Evolutionary conservation across 2,888 invertebrate genomes (phyloP).

Genomic region (Entomobrya multifasciata): DNA sequence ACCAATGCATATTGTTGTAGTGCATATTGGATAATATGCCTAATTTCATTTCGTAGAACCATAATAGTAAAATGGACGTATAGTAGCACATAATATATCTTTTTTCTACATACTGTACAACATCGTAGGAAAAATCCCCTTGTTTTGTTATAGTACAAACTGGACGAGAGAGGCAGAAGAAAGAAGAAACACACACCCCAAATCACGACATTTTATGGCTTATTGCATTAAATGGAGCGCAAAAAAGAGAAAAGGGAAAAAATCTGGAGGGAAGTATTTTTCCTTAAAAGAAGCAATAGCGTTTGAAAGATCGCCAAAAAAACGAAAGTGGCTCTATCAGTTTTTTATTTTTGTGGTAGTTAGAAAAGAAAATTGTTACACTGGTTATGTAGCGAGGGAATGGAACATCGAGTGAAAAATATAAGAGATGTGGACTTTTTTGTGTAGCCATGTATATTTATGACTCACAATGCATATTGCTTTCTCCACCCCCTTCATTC

Average conservation of each 20-base stretch:
- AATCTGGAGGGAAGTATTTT: conserved; percentile 62
- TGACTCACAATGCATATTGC: conserved; percentile 10
- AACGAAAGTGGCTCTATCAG: conserved; percentile 34
- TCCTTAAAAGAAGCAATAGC: conserved; percentile 31
- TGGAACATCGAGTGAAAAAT: background rate
- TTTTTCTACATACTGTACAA: conserved; percentile 1
- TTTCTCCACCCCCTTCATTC: conserved; percentile 25
- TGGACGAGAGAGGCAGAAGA: background rate
- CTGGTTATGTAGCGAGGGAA: background rate
- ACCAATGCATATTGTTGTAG: conserved; percentile 30
- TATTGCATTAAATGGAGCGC: conserved; percentile 72
- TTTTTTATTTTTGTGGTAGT: conserved; percentile 3
- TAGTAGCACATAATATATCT: conserved; percentile 11
- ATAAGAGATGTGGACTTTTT: too few relatives aligned
- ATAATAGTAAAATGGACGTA: too few relatives aligned
- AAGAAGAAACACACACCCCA: conserved; percentile 44
- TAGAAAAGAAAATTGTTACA: conserved; percentile 19
- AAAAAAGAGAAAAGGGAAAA: conserved; percentile 45
- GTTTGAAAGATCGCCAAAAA: conserved; percentile 69
- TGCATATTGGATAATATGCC: background rate
- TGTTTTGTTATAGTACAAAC: background rate
- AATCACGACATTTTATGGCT: conserved; percentile 70
- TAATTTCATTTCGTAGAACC: background rate
- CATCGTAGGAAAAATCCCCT: conserved; percentile 5
- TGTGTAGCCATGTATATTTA: conserved; percentile 8